These are phyloP conservation scores for Cacoxenus indagator DNA, from an alignment of 2,888 invertebrate species.

Conservation along the genomic window DNA sequence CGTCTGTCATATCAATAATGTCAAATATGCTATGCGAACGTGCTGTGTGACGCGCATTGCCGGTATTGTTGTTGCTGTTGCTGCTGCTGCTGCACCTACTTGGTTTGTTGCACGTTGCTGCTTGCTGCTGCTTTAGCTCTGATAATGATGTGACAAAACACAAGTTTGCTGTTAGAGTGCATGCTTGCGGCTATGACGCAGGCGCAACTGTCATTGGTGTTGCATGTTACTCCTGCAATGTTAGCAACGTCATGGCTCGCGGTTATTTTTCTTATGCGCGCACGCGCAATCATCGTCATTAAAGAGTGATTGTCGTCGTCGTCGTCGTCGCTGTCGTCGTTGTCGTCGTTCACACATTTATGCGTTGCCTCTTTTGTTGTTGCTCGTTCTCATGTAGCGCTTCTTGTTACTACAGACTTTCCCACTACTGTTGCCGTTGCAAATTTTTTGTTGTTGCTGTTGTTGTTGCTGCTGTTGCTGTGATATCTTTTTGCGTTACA, in stretches of 20 bases:
- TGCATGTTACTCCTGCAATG: constrained; percentile 4
- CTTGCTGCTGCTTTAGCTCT: constrained; percentile 24
- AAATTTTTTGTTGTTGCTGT: constrained; percentile 21
- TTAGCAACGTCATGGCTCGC: constrained; percentile 10
- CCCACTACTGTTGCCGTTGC: constrained; percentile 11
- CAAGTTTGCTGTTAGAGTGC: constrained; percentile 58
- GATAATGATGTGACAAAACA: constrained; percentile 64
- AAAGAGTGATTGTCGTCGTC: constrained; percentile 55
- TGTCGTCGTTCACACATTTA: constrained; percentile 44
- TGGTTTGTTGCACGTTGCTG: constrained; percentile 17
- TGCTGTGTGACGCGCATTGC: not conserved
- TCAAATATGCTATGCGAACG: constrained; percentile 51
- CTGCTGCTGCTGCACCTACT: constrained; percentile 1
- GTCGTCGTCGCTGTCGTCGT: constrained; percentile 33
- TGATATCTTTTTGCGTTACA: constrained; percentile 52
- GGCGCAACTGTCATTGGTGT: constrained; percentile 22
- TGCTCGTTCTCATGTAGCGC: no score
- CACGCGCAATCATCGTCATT: constrained; percentile 54
- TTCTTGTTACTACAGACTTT: not conserved
- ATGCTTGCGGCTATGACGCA: constrained; percentile 28
- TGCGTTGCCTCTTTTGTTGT: not conserved
- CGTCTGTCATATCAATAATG: constrained; percentile 61
- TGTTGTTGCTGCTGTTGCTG: constrained; percentile 28
- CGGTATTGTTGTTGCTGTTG: constrained; percentile 8
- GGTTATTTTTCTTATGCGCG: constrained; percentile 24